Evolutionary conservation across 1,140 invertebrate genomes (phyloP), one percentile per base, ranked within the genome.

Genomic region (Caenorhabditis brenneri): DNA sequence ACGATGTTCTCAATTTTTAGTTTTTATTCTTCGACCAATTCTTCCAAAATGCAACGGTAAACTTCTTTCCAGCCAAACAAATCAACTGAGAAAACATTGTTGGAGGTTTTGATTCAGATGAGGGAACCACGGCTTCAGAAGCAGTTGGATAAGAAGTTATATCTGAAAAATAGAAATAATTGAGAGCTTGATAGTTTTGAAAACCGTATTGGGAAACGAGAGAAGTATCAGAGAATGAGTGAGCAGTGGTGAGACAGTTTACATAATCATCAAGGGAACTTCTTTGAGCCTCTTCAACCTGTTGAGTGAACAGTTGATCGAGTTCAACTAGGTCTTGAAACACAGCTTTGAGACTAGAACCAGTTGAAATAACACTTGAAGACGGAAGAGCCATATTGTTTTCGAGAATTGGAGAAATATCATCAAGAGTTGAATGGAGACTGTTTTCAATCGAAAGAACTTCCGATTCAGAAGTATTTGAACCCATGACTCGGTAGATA

Each of bases 241-340:
- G 65, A 33, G 65, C 65, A 74, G 65, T 74, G n/a, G 65, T 74
- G 65, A 74, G 65, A 42, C 65, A 74, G n/a, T 74, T 74, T 24
- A 74, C 65, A 74, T 42, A 74, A 24, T 74, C 65, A 10, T 42
- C n/a, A 42, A 74, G n/a, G 9, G 65, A 74, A 46, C 22, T 27
- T 9, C 24, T 6, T 42, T 74, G 27, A 46, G 65, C 65, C n/a
- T 74, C 65, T 39, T 74, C 36, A 9, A 74, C 65, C 16, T 74
- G 33, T 42, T 42, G 65, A 74, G 36, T 29, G 24, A 74, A 74
- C 10, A 74, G 22, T n/a, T 74, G 65, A 46, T 74, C 36, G 1
- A 74, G 65, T 31, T 74, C 65, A 24, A 74, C 65, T 27, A 74
- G 65, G n/a, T 74, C 65, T 0, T 74, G 65, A 24, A 42, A 74